Conservation (phyloP, 1,140 invertebrate genomes). For the Macrotrachela quadricornifera region DNA sequence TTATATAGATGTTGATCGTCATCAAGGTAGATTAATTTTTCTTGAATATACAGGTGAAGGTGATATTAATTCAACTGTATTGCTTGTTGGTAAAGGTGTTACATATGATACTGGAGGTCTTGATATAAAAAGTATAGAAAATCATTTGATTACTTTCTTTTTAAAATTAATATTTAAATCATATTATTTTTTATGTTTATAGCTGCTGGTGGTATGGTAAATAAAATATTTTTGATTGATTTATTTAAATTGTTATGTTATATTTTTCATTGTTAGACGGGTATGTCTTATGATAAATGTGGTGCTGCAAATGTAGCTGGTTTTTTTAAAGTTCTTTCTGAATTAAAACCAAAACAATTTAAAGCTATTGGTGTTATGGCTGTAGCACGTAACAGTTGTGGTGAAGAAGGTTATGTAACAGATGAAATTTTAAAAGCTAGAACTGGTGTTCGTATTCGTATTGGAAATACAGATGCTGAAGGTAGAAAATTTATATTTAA, state of each 20-base stretch:
- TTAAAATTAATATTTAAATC: no score
- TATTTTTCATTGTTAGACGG: background rate
- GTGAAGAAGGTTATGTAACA: slow-evolving; percentile 63
- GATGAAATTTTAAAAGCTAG: slow-evolving; percentile 70
- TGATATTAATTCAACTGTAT: no score
- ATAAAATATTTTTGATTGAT: slow-evolving; percentile 44
- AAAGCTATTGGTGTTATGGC: slow-evolving; percentile 65
- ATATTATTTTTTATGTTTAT: no score
- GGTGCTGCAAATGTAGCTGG: slow-evolving; percentile 77
- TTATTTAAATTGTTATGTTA: background rate
- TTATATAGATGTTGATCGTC: slow-evolving; percentile 19
- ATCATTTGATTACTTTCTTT: no score
- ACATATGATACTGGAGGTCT: slow-evolving; percentile 47
- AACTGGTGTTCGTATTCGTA: slow-evolving; percentile 49
- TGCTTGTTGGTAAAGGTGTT: slow-evolving; percentile 39
- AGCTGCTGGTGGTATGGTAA: slow-evolving; percentile 61
- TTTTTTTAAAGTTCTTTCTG: slow-evolving; percentile 58
- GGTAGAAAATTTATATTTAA: slow-evolving; percentile 22
- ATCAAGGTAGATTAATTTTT: slow-evolving; percentile 3
- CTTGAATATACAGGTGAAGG: background rate
- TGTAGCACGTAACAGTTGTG: slow-evolving; percentile 72
- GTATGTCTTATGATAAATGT: slow-evolving; percentile 55
- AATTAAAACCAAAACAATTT: slow-evolving; percentile 52
- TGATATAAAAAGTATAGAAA: slow-evolving; percentile 46
- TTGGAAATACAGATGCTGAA: slow-evolving; percentile 85